phyloP scores from a whole-genome alignment of 2,797 vertebrate genomes.

The Yasuhikotakia modesta region DNA sequence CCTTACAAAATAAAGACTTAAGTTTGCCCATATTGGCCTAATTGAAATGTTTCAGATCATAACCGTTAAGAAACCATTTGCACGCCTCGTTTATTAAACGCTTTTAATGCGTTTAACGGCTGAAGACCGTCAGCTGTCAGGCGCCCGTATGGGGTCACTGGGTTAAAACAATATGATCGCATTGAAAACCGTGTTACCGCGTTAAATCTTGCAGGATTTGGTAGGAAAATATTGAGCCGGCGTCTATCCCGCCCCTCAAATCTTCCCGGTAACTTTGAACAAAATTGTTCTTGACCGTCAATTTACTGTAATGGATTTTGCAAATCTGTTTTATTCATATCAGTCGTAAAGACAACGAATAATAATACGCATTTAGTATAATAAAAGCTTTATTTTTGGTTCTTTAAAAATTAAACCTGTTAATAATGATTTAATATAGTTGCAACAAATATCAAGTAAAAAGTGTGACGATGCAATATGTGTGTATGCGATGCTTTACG shows the following conservation, averaged over 20 bases:
- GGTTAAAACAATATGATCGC: slow-evolving; percentile 65
- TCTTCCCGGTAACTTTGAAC: neutral
- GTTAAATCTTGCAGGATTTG: neutral
- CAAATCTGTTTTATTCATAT: neutral
- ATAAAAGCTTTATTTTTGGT: neutral
- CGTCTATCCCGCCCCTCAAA: neutral
- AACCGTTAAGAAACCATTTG: slow-evolving; percentile 82
- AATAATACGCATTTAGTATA: neutral
- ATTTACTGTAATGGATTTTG: neutral
- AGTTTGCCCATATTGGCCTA: slow-evolving; percentile 71
- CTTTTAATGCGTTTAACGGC: slow-evolving; percentile 82
- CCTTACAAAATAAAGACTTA: slow-evolving; percentile 52
- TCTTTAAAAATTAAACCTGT: neutral
- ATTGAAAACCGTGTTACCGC: slow-evolving; percentile 39
- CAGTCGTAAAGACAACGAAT: neutral
- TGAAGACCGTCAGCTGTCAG: slow-evolving; percentile 80
- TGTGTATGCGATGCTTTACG: neutral
- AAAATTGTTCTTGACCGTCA: neutral
- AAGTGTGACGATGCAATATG: neutral
- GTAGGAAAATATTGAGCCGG: neutral
- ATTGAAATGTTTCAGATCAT: slow-evolving; percentile 82
- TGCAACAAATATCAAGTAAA: neutral
- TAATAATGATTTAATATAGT: neutral
- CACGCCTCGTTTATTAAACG: slow-evolving; percentile 86
- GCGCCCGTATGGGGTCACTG: slow-evolving; percentile 63